Percentiles rank a stretch among this genome's conserved stretches.
These are phyloP conservation scores for Phyllopteryx taeniolatus DNA, from an alignment of 2,113 vertebrate species.

Conservation along the genomic window DNA sequence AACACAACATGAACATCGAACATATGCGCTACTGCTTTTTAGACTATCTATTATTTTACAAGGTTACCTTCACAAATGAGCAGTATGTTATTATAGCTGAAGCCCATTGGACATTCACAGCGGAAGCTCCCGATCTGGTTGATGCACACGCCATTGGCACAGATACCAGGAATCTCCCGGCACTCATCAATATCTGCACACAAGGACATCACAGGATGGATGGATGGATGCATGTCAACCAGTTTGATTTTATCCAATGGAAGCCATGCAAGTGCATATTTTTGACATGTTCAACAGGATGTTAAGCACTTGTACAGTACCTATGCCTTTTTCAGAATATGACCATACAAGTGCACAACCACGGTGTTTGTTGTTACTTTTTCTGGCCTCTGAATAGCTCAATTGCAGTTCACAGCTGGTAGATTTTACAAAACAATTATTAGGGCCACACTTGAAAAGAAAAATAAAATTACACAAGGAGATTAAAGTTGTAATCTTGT, in stretches of 20 bases:
- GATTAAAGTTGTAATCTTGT: not conserved
- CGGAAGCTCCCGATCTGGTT: slow-evolving; percentile 94
- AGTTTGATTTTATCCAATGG: not conserved
- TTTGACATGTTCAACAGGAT: not conserved
- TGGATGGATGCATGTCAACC: not conserved
- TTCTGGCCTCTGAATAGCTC: not conserved
- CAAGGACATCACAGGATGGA: not conserved
- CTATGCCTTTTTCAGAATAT: not conserved
- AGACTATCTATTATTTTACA: not conserved
- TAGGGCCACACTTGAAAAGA: no score
- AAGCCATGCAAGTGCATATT: not conserved
- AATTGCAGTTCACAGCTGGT: not conserved
- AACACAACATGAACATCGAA: slow-evolving; percentile 48
- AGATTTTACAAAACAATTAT: no score
- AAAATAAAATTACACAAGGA: no score
- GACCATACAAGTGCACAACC: not conserved
- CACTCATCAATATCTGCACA: slow-evolving; percentile 90
- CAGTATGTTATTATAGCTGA: slow-evolving; percentile 88
- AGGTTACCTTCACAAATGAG: slow-evolving; percentile 88
- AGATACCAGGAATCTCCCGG: slow-evolving; percentile 86
- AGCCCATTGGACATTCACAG: slow-evolving; percentile 89
- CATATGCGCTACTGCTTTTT: slow-evolving; percentile 38
- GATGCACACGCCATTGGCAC: slow-evolving; percentile 85
- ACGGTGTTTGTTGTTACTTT: not conserved
- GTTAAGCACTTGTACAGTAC: not conserved